A percentile compares a stretch with the other conserved stretches of the same genome.
Conservation (phyloP, 2,888 invertebrate genomes). For the Formica aserva region DNA sequence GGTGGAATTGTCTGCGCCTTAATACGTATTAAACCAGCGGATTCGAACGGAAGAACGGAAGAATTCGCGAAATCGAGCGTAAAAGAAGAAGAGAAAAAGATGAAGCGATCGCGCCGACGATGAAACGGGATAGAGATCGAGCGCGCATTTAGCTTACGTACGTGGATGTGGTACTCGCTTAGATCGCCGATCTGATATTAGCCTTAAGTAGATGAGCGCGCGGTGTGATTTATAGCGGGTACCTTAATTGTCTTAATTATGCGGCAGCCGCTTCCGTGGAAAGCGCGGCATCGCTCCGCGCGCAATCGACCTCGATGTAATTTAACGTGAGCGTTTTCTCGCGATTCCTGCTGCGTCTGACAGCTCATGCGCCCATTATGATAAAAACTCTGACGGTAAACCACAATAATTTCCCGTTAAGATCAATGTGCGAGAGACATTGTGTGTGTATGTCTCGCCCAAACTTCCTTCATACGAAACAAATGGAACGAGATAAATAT, state of each 20-base stretch:
- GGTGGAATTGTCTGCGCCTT: conserved; percentile 32
- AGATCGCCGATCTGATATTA: conserved; percentile 81
- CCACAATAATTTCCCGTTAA: conserved; percentile 41
- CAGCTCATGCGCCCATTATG: conserved; percentile 38
- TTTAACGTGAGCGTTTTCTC: conserved; percentile 58
- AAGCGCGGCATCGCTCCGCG: conserved; percentile 73
- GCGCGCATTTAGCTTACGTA: conserved; percentile 69
- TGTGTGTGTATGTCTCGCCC: background rate
- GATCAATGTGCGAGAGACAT: conserved; percentile 31
- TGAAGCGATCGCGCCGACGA: conserved; percentile 38
- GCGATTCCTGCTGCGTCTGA: conserved; percentile 37
- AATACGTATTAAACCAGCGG: background rate
- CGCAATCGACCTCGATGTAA: conserved; percentile 53
- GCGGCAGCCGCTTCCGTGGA: conserved; percentile 81
- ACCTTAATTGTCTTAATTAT: conserved; percentile 84
- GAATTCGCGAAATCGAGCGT: conserved; percentile 16
- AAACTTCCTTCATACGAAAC: conserved; percentile 27
- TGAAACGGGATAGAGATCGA: conserved; percentile 72
- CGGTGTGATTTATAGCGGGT: conserved; percentile 82
- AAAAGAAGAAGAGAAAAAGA: conserved; percentile 15
- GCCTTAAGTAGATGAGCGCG: conserved; percentile 81
- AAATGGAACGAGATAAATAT: conserved; percentile 33
- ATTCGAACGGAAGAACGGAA: background rate
- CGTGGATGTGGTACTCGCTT: conserved; percentile 79
- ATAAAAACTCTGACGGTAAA: conserved; percentile 48